Evolutionary conservation across 2,888 invertebrate species (phyloP), one percentile per base, ranked within the genome.

Genomic region (Drosophila neonasuta): DNA sequence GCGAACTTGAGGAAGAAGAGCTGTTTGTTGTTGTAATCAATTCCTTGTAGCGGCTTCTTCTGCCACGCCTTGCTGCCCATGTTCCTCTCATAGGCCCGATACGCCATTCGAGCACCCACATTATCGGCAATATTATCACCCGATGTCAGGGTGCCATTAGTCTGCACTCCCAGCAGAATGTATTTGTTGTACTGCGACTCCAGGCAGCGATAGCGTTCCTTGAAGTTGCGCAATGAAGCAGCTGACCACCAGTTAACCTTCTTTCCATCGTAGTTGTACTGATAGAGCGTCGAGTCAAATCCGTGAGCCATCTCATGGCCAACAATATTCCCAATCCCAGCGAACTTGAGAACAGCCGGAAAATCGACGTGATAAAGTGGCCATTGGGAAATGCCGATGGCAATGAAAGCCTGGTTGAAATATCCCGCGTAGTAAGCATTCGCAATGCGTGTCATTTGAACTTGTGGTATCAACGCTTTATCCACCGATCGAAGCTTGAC

Each of bases 1-100:
- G 98, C 98, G 90, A 98, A 98, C 64, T 97, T 97, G 44, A 98
- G 93, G 90, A 98, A 98, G 91, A 98, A 98, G 36, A 98, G 92
- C 88, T 98, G 98, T 48, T 95, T 94, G 88, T 98, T 97, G 34
- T 95, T 97, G 76, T 97, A 93, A 77, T 95, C 94, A 1, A 98
- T 90, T 4, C 97, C 98, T 0, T 96, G 96, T 3, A 98, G 92
- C 0, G 94, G 94, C 36, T 92, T 90, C 72, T 93, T 92, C 67
- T 92, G 91, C 39, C 92, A 91, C 48, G 92, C 88, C 57, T 84
- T 87, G 48, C 90, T 89, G 0, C 89, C 80, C 67, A 91, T 88
- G 0, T 74, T 74, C 48, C 93, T 92, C 46, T 95, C 86, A 80
- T 96, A 97, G 0, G 97, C 97, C 90, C 96, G 95, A 90, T 95